Conservation (phyloP, 2,888 invertebrate genomes). For the Orchestes rusci region DNA sequence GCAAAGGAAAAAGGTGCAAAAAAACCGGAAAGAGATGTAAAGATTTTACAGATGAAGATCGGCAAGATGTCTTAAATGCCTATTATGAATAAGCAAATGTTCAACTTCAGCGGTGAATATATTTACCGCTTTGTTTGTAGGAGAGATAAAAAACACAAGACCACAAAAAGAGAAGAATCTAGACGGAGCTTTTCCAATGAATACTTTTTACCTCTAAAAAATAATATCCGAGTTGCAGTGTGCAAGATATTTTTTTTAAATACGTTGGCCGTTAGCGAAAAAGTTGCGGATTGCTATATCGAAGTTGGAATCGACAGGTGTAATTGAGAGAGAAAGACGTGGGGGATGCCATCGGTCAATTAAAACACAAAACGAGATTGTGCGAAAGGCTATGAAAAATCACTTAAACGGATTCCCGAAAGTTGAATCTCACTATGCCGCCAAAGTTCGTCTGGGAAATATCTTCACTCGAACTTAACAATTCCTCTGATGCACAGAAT, state of each 20-base stretch:
- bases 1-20: constrained; percentile 8
- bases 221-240: constrained; percentile 5
- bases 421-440: constrained; percentile 20
- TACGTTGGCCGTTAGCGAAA: constrained; percentile 16
- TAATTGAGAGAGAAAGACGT: constrained; percentile 9
- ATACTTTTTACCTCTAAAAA: constrained; percentile 9
- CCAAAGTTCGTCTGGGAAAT: constrained; percentile 9
- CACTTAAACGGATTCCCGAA: constrained; percentile 18
- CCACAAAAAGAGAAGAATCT: constrained; percentile 13
- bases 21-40: constrained; percentile 8
- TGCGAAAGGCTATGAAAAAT: constrained; percentile 8
- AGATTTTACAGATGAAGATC: constrained; percentile 11
- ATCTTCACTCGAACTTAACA: constrained; percentile 13
- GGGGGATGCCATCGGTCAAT: constrained; percentile 6
- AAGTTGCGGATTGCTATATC: constrained; percentile 8
- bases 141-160: constrained; percentile 11
- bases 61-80: constrained; percentile 9
- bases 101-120: constrained; percentile 18
- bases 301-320: constrained; percentile 12
- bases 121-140: constrained; percentile 7
- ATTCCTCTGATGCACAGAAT: constrained; percentile 23
- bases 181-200: constrained; percentile 7
- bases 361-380: constrained; percentile 4
- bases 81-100: constrained; percentile 10
- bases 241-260: constrained; percentile 18